Evolutionary conservation across 2,888 invertebrate species (phyloP), one percentile per base, ranked within the genome.

Genomic region (Nephrotoma flavescens): DNA sequence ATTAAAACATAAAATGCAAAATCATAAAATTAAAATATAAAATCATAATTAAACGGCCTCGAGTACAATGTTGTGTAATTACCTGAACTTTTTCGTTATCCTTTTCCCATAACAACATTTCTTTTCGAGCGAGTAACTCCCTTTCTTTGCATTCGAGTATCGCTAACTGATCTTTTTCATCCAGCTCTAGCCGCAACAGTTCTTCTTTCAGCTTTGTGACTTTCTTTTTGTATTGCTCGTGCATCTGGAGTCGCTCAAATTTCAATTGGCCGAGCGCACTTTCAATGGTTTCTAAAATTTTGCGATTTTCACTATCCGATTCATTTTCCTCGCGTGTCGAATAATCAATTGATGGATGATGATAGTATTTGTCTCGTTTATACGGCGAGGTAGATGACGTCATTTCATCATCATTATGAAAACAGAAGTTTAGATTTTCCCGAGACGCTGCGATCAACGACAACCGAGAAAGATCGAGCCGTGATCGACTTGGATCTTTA

Each of bases 381-480:
- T 88, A 89, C 0, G 91, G 90, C 31, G 91, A 91, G 1, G 89
- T 88, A 85, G 88, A 88, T 42, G 88, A 88, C 2, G 88, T 88
- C 88, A 89, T 88, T 87, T 91, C 91, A 42, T 91, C 91, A 9
- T 91, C 92, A 84, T 89, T 88, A 86, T 90, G 90, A 87, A 89
- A 90, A 42, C 42, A 84, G 19, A 84, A 42, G 31, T 92, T 93
- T 87, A 95, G 92, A 91, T 95, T 95, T 90, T 95, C 95, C 44
- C 93, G 93, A 88, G 95, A 95, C 41, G 94, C 94, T 9, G 96
- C 96, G 87, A 97, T 94, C 88, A 97, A 93, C 31, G 97, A 97
- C 86, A 96, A 93, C 2, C 97, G 93, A 15, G 97, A 96, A 88
- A 97, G 94, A 92, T 96, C 96, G 90, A 95, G 93, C 89, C 93